Base-by-base conservation (phyloP, 2,797 vertebrate genomes). In the Pangasius krempfi region DNA sequence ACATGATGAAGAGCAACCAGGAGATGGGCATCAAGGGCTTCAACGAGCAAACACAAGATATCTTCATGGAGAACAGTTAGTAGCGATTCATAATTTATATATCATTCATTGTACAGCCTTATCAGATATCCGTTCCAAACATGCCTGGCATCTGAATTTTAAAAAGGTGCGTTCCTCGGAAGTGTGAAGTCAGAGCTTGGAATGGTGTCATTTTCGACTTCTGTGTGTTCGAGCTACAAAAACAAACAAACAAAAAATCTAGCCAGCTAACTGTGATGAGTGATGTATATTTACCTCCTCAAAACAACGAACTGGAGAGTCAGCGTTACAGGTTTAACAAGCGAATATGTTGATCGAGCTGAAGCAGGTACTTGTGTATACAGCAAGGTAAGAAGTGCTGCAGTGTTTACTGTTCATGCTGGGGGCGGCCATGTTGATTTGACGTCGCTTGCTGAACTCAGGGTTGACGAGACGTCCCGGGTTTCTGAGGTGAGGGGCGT, bases 11-110 rank as follows among this genome's bases (percentile, higher is more conserved):
- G 91, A 92, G 94, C 93, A 98, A 97, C 93, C 89, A 89, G 91
- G 93, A 96, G 79, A 94, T 94, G 0, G 90, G 96, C 89, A 92
- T 54, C 14, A 90, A 93, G 0, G 90, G 93, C 1, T 94, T 96
- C 0, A 89, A 91, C 0, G 86, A 93, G 2, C 93, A 93, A 2
- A 94, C 90, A 25, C 94, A 91, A 22, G 97, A 98, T 92, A 94
- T 98, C 94, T 98, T 98, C 94, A 96, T 97, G 13, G 97, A 98
- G 88, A 98, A 98, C 94, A 97, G 97, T 98, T 85, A 89, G 96
- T 90, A 78, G 4, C 3, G 6, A 30, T 6, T 84, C 3, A n/a
- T 82, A 7, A 22, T 66, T 56, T 13, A 64, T 58, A 5, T 14
- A 56, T 20, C 25, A 22, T 5, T 56, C 20, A 1, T 22, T 40